Base-by-base conservation (phyloP, 2,113 vertebrate genomes). In the Telmatochromis sp. region DNA sequence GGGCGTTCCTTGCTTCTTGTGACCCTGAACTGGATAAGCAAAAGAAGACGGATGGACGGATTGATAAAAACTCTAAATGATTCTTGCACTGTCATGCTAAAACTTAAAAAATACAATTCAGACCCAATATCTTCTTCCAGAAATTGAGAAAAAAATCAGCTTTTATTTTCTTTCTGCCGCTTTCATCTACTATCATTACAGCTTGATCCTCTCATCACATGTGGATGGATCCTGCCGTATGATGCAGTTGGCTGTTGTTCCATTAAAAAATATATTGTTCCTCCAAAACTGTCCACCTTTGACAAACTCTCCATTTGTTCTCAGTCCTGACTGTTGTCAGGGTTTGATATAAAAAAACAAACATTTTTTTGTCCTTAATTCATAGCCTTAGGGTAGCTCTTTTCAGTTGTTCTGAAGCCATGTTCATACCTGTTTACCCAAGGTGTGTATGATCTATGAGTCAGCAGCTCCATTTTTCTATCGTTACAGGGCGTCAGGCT, bases 401-500 rank as follows among this genome's bases (percentile, higher is more conserved):
- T 87, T 91, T 60, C 57, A 88, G 81, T 57, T 55, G 57, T 79
- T 86, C 86, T 6, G 51, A 42, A 81, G 89, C 85, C 84, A 82
- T 88, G 88, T 83, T 86, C 54, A 57, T 91, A 85, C 91, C 86
- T 91, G 91, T 92, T 93, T 91, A 89, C 60, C 11, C 54, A 85
- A 95, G 93, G 91, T 83, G 90, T 91, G 93, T 91, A 7, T 53
- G 53, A 23, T 65, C 65, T 21, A 26, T 95, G 92, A 95, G 84
- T 93, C 94, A 94, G 80, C 31, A 6, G 47, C 82, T 90, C n/a
- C 9, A 14, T 65, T 89, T 83, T 78, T 92, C 75, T 85, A 95
- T 79, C 93, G 58, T 90, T 95, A 88, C 84, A 99, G 99, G 99
- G 99, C 26, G 98, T 99, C 90, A 97, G 99, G 89, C 97, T 99